phyloP scores from a whole-genome alignment of 2,113 vertebrate genomes.

The Podarcis cretensis region DNA sequence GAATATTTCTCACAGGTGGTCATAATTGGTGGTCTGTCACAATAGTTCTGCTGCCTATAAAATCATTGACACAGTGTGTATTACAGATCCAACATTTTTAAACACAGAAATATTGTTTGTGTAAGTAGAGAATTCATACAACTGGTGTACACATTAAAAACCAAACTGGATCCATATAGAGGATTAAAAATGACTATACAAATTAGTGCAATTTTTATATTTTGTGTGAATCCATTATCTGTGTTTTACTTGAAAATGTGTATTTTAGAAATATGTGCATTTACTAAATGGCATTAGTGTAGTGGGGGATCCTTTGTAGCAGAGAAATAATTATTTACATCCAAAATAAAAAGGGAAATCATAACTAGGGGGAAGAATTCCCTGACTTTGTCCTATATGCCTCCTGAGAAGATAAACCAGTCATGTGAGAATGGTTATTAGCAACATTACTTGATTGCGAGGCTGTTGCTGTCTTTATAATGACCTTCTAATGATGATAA shows the following conservation, averaged over 20 bases:
- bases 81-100: not conserved
- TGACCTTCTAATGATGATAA: conserved; percentile 11
- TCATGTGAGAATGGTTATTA: not conserved
- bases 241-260: not conserved
- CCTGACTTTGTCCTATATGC: not conserved
- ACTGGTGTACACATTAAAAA: not conserved
- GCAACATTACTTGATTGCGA: not conserved
- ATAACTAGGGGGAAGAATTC: not conserved
- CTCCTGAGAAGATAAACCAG: not conserved
- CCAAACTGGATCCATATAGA: not conserved
- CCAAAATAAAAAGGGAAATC: not conserved
- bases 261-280: not conserved
- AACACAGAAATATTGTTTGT: not conserved
- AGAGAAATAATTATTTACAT: not conserved
- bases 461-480: conserved; percentile 3
- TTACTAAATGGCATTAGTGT: not conserved
- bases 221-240: not conserved
- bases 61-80: not conserved
- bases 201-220: not conserved
- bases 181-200: not conserved
- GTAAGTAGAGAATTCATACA: not conserved
- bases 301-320: not conserved
- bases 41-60: not conserved
- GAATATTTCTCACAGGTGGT: not conserved
- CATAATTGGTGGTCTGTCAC: not conserved